Conservation (phyloP, 2,113 vertebrate genomes). For the Gobius niger region DNA sequence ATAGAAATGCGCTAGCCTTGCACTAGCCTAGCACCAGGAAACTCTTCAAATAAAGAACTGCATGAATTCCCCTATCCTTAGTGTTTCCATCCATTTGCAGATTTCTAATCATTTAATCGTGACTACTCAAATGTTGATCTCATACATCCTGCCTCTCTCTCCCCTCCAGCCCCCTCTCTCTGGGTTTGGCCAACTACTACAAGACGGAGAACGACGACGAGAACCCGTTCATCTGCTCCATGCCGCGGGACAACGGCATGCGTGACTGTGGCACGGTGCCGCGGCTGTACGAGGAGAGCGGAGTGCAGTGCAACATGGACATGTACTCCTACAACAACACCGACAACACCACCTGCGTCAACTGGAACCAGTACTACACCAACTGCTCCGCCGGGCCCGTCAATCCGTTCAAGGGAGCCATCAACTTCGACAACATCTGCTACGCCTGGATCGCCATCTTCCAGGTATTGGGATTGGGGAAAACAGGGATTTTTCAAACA, state of each 20-base stretch:
- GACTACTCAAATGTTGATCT: too few relatives aligned
- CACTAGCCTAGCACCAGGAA: too few relatives aligned
- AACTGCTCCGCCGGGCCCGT: conserved; percentile 88
- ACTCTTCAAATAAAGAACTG: too few relatives aligned
- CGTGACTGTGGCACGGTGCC: conserved; percentile 87
- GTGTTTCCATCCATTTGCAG: too few relatives aligned
- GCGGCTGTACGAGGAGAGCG: conserved; percentile 82
- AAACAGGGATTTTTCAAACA: too few relatives aligned
- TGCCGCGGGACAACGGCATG: conserved; percentile 90
- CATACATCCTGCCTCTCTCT: background rate
- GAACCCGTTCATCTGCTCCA: conserved; percentile 97
- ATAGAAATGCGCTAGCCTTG: too few relatives aligned
- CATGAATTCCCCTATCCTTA: too few relatives aligned
- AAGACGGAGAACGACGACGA: conserved; percentile 95
- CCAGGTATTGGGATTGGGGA: conserved; percentile 78
- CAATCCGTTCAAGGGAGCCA: conserved; percentile 97
- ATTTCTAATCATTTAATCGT: too few relatives aligned
- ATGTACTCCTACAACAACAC: conserved; percentile 90
- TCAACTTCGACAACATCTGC: conserved; percentile 99
- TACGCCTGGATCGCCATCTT: conserved; percentile 99
- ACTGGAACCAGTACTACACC: conserved; percentile 98
- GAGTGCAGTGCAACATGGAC: conserved; percentile 84
- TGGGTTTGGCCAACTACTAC: conserved; percentile 87
- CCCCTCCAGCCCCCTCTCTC: conserved; percentile 78
- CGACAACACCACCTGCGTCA: conserved; percentile 93